Evolutionary conservation across 2,888 invertebrate species (phyloP), one percentile per base, ranked within the genome.

Genomic region (Thymelicus acteon): DNA sequence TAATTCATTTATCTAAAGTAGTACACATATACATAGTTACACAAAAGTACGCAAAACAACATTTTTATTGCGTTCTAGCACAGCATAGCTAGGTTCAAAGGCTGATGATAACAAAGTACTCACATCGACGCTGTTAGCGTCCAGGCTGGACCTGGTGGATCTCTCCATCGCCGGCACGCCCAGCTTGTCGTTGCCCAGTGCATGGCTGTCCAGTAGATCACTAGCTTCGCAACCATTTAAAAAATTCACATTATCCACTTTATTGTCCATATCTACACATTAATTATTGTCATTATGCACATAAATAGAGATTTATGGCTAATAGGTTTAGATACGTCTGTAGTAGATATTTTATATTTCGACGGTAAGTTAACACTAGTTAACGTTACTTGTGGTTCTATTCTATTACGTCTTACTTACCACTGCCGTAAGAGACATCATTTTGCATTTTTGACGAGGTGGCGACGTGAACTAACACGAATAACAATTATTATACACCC

Each of bases 131-230:
- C 94, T 94, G 80, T 92, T 90, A 74, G 86, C 92, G 75, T 89
- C 93, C 72, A 93, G 84, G 75, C 91, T 92, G 75, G 92, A 91
- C 78, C 91, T 86, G 74, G 87, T 82, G 74, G 92, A 93, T 82
- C 87, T 84, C 81, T 91, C 92, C 93, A 93, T 93, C 68, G 87
- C 80, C 72, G 89, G 87, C 71, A 71, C 74, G 75, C 82, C 87
- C 74, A 85, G 82, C 84, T 92, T 92, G 82, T 91, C 89, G 82
- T 89, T 87, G 67, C 86, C 88, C 86, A 92, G 85, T 77, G 88
- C 93, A 92, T 93, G 92, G 89, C 90, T 91, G 82, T 91, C 93
- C 90, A 93, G 86, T 79, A 93, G 86, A 85, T 93, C 93, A 85
- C 91, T 93, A 76, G 91, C 93, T 93, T 86, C 85, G 86, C 80